Evolutionary conservation across 2,888 invertebrate genomes (phyloP).

Genomic region (Dioctria rufipes): DNA sequence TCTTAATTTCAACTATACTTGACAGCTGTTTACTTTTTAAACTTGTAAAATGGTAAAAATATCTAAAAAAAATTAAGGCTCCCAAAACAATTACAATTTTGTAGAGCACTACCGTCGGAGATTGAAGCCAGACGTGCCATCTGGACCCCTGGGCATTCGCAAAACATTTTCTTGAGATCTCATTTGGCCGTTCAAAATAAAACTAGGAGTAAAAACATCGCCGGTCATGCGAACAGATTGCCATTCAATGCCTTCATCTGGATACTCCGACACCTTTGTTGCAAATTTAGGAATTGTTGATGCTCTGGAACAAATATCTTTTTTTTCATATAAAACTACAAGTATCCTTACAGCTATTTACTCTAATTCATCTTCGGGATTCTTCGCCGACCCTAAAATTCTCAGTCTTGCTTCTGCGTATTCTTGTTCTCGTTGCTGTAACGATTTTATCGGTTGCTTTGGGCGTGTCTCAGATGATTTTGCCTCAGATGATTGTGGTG

Average conservation of each 20-base stretch:
- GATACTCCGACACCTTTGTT: slow-evolving; percentile 34
- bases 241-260: slow-evolving; percentile 4
- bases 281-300: slow-evolving; percentile 57
- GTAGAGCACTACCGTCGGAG: slow-evolving; percentile 74
- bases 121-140: slow-evolving; percentile 82
- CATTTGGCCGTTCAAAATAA: slow-evolving; percentile 36
- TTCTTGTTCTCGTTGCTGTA: slow-evolving; percentile 93
- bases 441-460: slow-evolving; percentile 84
- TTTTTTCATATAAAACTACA: slow-evolving; percentile 11
- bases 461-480: slow-evolving; percentile 79
- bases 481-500: slow-evolving; percentile 74
- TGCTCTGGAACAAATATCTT: slow-evolving; percentile 44
- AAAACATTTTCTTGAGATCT: slow-evolving; percentile 66
- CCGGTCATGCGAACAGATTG: slow-evolving; percentile 4
- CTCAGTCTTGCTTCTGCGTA: slow-evolving; percentile 93
- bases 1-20: slow-evolving; percentile 13
- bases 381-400: slow-evolving; percentile 89
- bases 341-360: slow-evolving; percentile 1
- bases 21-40: slow-evolving; percentile 34
- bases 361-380: slow-evolving; percentile 80
- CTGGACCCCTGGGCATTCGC: slow-evolving; percentile 84
- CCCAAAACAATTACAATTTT: not conserved
- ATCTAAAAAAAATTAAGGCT: slow-evolving; percentile 29
- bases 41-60: slow-evolving; percentile 27
- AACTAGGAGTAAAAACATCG: slow-evolving; percentile 37